Conservation (phyloP, 64 coral and sea anemone genomes). For the Pocillopora verrucosa region DNA sequence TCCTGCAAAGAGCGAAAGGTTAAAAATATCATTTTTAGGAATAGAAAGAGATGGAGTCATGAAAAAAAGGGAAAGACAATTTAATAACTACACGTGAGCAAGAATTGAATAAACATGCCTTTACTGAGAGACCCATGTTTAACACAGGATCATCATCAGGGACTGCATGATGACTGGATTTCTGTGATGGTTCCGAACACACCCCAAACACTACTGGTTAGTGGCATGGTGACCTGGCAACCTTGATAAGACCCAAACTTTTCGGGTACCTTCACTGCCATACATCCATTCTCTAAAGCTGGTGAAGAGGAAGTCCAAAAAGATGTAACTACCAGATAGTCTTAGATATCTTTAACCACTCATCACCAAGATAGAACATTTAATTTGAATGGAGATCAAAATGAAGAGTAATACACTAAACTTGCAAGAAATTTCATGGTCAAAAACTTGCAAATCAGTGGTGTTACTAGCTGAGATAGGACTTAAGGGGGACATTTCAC, state of each 20-base stretch:
- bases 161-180: neutral
- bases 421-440: no score
- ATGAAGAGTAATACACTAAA: no score
- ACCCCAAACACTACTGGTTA: constrained; percentile 29
- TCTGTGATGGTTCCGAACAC: constrained; percentile 38
- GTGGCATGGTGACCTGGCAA: constrained; percentile 20
- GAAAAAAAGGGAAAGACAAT: neutral
- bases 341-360: constrained; percentile 28
- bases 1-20: neutral
- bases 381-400: neutral
- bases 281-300: constrained; percentile 43
- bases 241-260: constrained; percentile 43
- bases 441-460: no score
- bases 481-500: no score
- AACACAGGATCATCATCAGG: neutral
- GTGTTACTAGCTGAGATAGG: no score
- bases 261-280: constrained; percentile 48
- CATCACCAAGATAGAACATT: neutral
- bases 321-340: constrained; percentile 9
- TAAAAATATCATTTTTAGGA: neutral
- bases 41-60: neutral
- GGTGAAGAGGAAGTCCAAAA: neutral
- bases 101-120: neutral
- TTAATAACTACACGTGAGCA: no score
- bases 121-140: neutral